Percentiles rank a stretch among this genome's conserved stretches.
phyloP scores from a whole-genome alignment of 2,888 invertebrate species.

The Nomada fucata region DNA sequence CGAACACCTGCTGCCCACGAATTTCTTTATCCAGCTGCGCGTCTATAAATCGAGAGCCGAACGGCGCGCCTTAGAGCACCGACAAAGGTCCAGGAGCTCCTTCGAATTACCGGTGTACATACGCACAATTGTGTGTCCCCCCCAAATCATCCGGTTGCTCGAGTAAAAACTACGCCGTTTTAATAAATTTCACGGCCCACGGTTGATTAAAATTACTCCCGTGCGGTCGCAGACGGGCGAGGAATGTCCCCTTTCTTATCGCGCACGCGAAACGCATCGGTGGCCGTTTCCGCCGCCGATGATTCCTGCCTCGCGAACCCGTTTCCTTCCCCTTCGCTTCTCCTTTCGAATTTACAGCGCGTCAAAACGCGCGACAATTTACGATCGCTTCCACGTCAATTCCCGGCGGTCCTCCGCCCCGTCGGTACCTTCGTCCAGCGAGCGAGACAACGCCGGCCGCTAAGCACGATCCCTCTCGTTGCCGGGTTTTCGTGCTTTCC shows the following conservation, averaged over 20 bases:
- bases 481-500: constrained; percentile 49
- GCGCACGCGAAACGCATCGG: not conserved
- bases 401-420: not conserved
- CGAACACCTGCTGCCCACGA: constrained; percentile 67
- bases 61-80: constrained; percentile 63
- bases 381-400: constrained; percentile 18
- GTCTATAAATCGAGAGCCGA: constrained; percentile 66
- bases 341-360: constrained; percentile 26
- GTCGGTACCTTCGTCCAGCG: not conserved
- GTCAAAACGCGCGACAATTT: constrained; percentile 22
- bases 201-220: constrained; percentile 33
- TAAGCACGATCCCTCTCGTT: not conserved
- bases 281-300: not conserved
- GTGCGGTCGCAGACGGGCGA: too few species aligned
- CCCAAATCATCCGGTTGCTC: not conserved
- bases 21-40: constrained; percentile 69
- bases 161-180: constrained; percentile 14
- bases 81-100: constrained; percentile 38
- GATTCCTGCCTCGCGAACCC: not conserved
- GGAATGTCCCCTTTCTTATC: not conserved
- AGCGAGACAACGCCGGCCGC: too few species aligned
- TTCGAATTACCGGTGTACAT: constrained; percentile 36
- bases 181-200: constrained; percentile 28
- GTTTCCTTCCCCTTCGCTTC: not conserved
- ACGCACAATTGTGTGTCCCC: constrained; percentile 13